Evolutionary conservation across 2,888 invertebrate genomes (phyloP), one percentile per base, ranked within the genome.

Genomic region (Pachymerium ferrugineum): DNA sequence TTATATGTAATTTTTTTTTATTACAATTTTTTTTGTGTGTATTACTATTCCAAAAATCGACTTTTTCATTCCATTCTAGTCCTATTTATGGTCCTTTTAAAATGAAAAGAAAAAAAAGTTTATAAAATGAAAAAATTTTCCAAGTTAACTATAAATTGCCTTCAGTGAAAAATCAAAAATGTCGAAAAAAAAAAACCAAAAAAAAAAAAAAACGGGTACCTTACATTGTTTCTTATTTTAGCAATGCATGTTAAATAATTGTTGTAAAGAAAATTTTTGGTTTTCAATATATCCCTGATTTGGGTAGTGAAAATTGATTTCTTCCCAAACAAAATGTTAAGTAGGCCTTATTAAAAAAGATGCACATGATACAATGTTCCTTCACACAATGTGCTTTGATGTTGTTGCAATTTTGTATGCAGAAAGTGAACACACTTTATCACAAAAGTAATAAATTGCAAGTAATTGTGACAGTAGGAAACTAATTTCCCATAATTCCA

Each of bases 321-420:
- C 22, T 62, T 62, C 28, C 28, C n/a, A 62, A 62, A 62, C 6
- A n/a, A n/a, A n/a, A 1, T 62, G 62, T 62, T 28, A 28, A 62
- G 25, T 62, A 28, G 28, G 62, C 28, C 12, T 25, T 62, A 28
- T 62, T 25, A 28, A 62, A 25, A 28, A 25, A 62, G 28, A 62
- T 62, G 62, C 62, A 62, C 62, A 62, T 62, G 62, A 62, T 28
- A 62, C 62, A 62, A 62, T 62, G 62, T 62, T 62, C 62, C 62
- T 62, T 62, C 62, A 62, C 25, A 62, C 62, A 28, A 28, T 62
- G 25, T 62, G 62, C n/a, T n/a, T 62, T 62, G 62, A 25, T 22
- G 14, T 62, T 62, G 62, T 62, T n/a, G n/a, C n/a, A n/a, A n/a
- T n/a, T 6, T 62, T 19, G 1, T 28, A 62, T 25, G 25, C 62